Evolutionary conservation across 2,113 vertebrate genomes (phyloP).

Genomic region (Sturnus vulgaris): DNA sequence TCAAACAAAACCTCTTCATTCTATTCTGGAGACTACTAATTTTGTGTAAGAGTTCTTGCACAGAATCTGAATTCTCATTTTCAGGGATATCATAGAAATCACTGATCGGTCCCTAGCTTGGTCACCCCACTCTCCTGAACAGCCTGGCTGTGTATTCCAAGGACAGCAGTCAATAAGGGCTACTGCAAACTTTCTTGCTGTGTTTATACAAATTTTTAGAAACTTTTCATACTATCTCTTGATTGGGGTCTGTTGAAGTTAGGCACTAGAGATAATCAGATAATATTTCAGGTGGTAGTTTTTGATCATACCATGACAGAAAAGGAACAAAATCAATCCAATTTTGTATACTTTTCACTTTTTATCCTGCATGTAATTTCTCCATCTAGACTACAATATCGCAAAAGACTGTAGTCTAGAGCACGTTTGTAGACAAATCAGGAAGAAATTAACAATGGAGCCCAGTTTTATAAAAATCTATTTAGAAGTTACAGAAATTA

Average conservation of each 20-base stretch:
- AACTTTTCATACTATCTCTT: background rate
- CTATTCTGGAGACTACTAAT: background rate
- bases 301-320: background rate
- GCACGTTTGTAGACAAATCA: background rate
- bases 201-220: background rate
- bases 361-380: background rate
- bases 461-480: background rate
- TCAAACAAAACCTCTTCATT: background rate
- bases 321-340: background rate
- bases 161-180: background rate
- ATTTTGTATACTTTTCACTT: background rate
- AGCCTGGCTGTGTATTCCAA: background rate
- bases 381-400: background rate
- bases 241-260: background rate
- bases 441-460: background rate
- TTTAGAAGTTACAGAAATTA: background rate
- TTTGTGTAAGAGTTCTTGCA: background rate
- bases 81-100: background rate
- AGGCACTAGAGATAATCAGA: background rate
- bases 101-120: background rate
- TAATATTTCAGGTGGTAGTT: background rate
- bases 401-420: background rate
- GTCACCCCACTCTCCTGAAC: background rate
- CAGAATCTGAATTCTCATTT: background rate
- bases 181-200: background rate